phyloP scores from a whole-genome alignment of 2,888 invertebrate species.

The Drosophila formosana region DNA sequence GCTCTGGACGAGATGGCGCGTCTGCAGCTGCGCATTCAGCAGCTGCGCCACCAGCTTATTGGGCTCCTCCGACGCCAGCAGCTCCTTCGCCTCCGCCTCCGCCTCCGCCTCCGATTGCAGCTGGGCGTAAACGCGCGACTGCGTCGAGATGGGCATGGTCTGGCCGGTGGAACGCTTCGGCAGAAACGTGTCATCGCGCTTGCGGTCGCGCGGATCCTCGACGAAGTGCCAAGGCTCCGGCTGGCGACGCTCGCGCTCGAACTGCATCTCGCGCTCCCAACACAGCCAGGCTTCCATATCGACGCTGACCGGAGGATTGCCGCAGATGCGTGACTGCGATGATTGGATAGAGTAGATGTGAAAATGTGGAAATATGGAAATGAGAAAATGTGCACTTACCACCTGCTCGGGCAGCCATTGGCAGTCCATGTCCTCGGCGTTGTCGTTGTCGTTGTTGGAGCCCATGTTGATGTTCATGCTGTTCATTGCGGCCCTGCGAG shows the following conservation, averaged over 20 bases:
- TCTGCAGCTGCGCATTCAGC: conserved; percentile 31
- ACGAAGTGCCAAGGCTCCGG: conserved; percentile 28
- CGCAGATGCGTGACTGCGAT: background rate
- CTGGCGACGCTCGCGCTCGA: conserved; percentile 30
- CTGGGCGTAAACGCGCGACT: background rate
- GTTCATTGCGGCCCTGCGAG: conserved; percentile 23
- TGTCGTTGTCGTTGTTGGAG: conserved; percentile 1
- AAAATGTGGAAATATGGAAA: too few relatives aligned
- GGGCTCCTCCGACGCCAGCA: background rate
- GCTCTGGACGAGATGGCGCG: conserved; percentile 18
- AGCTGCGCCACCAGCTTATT: conserved; percentile 21
- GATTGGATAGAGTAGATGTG: too few relatives aligned
- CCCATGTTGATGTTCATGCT: conserved; percentile 11
- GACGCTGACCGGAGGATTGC: background rate
- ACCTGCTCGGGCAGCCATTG: background rate
- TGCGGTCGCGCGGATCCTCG: conserved; percentile 11
- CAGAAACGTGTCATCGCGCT: background rate
- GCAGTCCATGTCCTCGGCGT: background rate
- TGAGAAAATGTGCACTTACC: conserved; percentile 10
- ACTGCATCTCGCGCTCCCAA: conserved; percentile 35
- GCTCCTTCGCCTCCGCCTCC: background rate
- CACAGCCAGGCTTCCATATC: conserved; percentile 33
- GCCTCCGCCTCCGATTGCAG: background rate
- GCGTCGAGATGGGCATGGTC: background rate
- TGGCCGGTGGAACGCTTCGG: background rate